Evolutionary conservation across 1,140 invertebrate species (phyloP).

Genomic region (Neodiprion pinetum): DNA sequence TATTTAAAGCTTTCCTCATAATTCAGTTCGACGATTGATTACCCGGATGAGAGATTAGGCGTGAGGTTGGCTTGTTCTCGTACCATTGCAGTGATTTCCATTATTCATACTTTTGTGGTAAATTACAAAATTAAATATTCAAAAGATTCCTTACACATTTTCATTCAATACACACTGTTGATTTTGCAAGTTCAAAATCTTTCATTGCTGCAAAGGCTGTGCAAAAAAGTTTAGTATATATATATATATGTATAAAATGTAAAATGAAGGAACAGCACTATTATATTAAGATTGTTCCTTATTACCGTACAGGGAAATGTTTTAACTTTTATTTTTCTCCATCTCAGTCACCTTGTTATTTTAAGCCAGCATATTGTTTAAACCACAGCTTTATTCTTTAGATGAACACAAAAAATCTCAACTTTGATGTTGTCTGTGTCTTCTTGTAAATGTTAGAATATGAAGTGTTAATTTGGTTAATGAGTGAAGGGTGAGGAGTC

Average conservation of each 20-base stretch:
- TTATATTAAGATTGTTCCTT: background rate
- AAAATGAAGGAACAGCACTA: slow-evolving; percentile 8
- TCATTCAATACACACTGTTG: too few species aligned
- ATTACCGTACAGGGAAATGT: background rate
- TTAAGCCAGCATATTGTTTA: background rate
- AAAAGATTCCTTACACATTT: too few species aligned
- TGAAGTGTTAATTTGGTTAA: slow-evolving; percentile 26
- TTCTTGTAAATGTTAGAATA: slow-evolving; percentile 4
- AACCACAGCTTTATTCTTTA: background rate
- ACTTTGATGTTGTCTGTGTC: slow-evolving; percentile 8
- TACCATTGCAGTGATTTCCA: too few species aligned
- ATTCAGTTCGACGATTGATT: background rate
- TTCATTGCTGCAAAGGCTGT: too few species aligned
- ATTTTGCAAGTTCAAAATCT: too few species aligned
- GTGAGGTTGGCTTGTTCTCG: background rate
- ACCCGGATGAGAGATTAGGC: slow-evolving; percentile 1
- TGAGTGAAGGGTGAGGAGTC: slow-evolving; percentile 15
- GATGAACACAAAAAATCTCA: background rate
- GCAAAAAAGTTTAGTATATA: too few species aligned
- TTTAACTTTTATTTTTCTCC: background rate
- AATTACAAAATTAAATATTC: too few species aligned
- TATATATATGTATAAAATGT: background rate
- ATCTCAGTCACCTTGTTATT: background rate
- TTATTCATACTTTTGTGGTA: too few species aligned
- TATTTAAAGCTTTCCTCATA: background rate